Base-by-base conservation (phyloP, 2,113 vertebrate species). In the Syngnathus scovelli region DNA sequence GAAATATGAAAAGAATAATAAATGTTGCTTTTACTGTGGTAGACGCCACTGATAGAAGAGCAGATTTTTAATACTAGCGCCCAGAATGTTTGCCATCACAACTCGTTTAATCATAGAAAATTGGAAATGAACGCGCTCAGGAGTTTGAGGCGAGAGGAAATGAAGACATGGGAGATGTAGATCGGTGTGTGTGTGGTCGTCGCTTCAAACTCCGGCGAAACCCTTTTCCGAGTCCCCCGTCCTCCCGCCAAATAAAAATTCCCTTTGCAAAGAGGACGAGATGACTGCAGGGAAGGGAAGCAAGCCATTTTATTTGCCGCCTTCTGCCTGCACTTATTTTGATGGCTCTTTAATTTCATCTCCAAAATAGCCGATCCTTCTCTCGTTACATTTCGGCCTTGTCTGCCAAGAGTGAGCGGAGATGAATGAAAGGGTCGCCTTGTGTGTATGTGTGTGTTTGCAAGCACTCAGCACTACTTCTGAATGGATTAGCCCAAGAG, bases 181-280 rank as follows among this genome's bases (percentile, higher is more conserved):
- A 55, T 11, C 16, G 19, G 18, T 4, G 52, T 16, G 23, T 37
- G 82, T 82, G 82, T 67, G 79, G 83, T 64, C 80, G 70, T 85
- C 88, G 69, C 85, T 88, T 88, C 85, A 87, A 78, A 91, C 87
- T 90, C 90, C 83, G 80, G 88, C 87, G 85, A 89, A 88, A 90
- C 78, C 71, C 73, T 71, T 74, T 64, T 37, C 76, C 41, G 69
- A 61, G 69, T 85, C 78, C 87, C 79, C 76, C 67, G 67, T 85
- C 78, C 87, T 78, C 76, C 67, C 27, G 27, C 3, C 44, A 33
- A 46, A 36, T 19, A 27, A n/a, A 70, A 79, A 78, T 89, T 84
- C 86, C 89, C 88, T 90, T 75, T 64, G 61, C 70, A 33, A 49
- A 70, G 73, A 69, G 80, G 72, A 77, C 41, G 15, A 64, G 66